Conservation (phyloP, 2,888 invertebrate genomes). For the Alsophila aescularia region DNA sequence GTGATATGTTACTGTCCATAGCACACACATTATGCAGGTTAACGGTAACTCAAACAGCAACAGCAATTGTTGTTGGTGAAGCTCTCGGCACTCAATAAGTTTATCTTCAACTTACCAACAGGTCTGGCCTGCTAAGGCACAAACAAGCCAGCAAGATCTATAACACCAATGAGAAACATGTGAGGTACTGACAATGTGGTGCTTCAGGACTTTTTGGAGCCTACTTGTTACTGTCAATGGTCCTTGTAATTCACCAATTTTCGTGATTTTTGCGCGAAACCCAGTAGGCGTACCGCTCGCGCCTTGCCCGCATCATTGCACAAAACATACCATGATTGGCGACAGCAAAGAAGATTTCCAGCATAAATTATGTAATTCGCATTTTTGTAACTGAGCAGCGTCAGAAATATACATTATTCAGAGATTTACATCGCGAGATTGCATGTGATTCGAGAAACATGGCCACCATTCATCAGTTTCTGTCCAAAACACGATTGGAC, state of each 20-base stretch:
- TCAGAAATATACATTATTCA: conserved; percentile 64
- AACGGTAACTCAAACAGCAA: conserved; percentile 74
- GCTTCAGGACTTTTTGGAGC: conserved; percentile 72
- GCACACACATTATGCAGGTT: conserved; percentile 83
- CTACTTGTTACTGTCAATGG: conserved; percentile 72
- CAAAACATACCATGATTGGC: conserved; percentile 60
- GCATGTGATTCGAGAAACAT: conserved; percentile 83
- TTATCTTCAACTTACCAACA: conserved; percentile 87
- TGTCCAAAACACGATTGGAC: conserved; percentile 77
- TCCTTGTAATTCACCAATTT: conserved; percentile 82
- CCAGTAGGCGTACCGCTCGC: conserved; percentile 59
- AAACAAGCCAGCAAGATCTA: conserved; percentile 90
- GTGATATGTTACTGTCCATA: conserved; percentile 67
- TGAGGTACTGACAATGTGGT: conserved; percentile 78
- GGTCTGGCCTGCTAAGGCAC: conserved; percentile 90
- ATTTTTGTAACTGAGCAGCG: conserved; percentile 64
- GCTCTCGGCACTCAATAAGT: conserved; percentile 70
- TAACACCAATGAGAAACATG: conserved; percentile 85
- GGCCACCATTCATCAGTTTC: conserved; percentile 75
- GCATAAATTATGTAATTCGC: conserved; percentile 74
- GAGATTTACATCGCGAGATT: conserved; percentile 67
- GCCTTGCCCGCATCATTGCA: conserved; percentile 54
- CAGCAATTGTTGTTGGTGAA: conserved; percentile 75
- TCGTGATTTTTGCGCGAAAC: conserved; percentile 80
- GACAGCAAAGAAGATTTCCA: conserved; percentile 50